Evolutionary conservation across 2,797 vertebrate genomes (phyloP).

Genomic region (Columba guinea): DNA sequence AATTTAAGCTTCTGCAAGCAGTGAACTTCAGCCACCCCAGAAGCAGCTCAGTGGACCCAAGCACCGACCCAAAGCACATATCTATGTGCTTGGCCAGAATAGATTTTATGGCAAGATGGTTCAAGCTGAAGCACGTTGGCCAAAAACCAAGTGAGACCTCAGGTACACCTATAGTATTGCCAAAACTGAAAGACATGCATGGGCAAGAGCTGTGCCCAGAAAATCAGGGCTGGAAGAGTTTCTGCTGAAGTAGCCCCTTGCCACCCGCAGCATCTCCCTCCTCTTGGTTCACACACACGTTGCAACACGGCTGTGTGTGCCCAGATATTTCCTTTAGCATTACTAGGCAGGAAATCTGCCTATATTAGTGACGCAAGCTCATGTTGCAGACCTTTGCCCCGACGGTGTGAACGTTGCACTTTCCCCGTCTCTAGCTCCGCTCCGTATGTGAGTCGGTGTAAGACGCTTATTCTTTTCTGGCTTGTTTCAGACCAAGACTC

Average conservation of each 20-base stretch:
- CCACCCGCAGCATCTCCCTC: neutral
- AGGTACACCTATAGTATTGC: neutral
- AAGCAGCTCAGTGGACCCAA: neutral
- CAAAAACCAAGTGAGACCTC: neutral
- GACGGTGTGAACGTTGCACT: neutral
- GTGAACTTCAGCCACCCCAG: neutral
- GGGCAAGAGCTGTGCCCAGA: neutral
- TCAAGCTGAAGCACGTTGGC: neutral
- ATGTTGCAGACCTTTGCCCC: slow-evolving; percentile 46
- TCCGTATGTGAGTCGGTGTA: fast-evolving
- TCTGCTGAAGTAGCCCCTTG: neutral
- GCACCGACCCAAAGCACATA: neutral
- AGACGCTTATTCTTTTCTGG: slow-evolving; percentile 8
- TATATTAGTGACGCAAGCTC: neutral
- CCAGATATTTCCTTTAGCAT: neutral
- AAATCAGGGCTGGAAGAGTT: neutral
- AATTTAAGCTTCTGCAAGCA: neutral
- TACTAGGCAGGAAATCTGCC: slow-evolving; percentile 32
- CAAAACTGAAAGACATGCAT: neutral
- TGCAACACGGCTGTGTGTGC: neutral
- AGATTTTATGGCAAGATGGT: neutral
- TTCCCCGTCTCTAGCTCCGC: fast-evolving
- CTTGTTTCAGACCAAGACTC: slow-evolving; percentile 15
- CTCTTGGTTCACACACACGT: fast-evolving
- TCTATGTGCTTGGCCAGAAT: neutral